Evolutionary conservation across 2,888 invertebrate genomes (phyloP).

Genomic region (Drosophila emarginata): DNA sequence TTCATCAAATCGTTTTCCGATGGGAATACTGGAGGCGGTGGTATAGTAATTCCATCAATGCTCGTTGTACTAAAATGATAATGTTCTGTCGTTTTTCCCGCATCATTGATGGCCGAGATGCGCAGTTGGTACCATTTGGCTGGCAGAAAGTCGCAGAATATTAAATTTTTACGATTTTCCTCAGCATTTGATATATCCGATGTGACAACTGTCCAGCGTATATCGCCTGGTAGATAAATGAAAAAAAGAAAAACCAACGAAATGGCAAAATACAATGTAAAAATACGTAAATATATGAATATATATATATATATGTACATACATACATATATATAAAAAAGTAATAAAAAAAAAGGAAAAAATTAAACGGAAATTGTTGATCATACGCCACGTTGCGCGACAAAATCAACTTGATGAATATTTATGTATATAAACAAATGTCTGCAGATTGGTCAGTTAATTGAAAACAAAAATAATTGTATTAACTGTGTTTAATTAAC

Average conservation of each 20-base stretch:
- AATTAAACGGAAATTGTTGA: constrained; percentile 50
- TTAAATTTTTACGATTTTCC: constrained; percentile 82
- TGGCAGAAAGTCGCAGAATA: constrained; percentile 84
- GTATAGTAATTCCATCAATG: constrained; percentile 83
- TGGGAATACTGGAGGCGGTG: constrained; percentile 80
- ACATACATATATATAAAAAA: not conserved
- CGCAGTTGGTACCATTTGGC: constrained; percentile 86
- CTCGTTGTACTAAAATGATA: constrained; percentile 85
- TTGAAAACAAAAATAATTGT: constrained; percentile 66
- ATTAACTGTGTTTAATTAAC: constrained; percentile 54
- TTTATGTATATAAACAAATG: constrained; percentile 59
- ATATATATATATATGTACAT: not conserved
- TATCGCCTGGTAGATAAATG: constrained; percentile 74
- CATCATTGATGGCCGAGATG: constrained; percentile 85
- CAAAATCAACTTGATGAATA: constrained; percentile 45
- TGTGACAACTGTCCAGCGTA: constrained; percentile 82
- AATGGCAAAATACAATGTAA: constrained; percentile 6
- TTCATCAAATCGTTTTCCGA: constrained; percentile 81
- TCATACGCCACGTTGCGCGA: constrained; percentile 51
- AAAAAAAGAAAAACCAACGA: constrained; percentile 10
- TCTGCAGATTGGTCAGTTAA: constrained; percentile 59
- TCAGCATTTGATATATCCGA: constrained; percentile 83
- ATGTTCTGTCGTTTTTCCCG: constrained; percentile 85
- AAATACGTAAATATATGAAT: constrained; percentile 10
- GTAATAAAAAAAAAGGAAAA: constrained; percentile 8